A percentile compares a stretch with the other conserved stretches of the same genome.
Conservation (phyloP, 2,888 invertebrate species). For the Mesoligia furuncula region DNA sequence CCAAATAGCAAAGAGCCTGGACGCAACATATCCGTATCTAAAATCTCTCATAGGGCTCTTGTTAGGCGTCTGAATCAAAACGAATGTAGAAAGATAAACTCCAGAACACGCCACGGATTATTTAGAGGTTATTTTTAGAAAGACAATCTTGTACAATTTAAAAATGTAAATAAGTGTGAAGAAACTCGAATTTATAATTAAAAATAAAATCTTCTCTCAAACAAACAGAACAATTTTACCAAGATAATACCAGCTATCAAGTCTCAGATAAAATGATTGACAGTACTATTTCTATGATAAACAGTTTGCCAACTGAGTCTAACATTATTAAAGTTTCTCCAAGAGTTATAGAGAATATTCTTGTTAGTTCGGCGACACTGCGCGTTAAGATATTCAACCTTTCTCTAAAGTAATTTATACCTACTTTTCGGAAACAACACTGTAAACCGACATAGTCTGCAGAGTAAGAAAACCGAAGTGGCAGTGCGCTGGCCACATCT, state of each 20-base stretch:
- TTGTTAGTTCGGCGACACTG: constrained; percentile 49
- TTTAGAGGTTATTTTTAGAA: background rate
- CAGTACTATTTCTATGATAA: constrained; percentile 76
- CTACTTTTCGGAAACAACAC: too few species aligned
- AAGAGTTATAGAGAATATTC: constrained; percentile 67
- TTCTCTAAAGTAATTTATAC: constrained; percentile 32
- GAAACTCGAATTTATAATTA: background rate
- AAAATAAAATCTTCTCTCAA: constrained; percentile 2
- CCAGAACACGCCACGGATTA: background rate
- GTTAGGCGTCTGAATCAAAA: too few species aligned
- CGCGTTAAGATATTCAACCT: constrained; percentile 58
- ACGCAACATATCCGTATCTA: background rate
- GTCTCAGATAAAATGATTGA: constrained; percentile 65
- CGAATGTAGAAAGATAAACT: background rate
- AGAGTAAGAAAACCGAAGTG: too few species aligned
- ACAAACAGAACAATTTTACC: constrained; percentile 17
- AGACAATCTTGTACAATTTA: background rate
- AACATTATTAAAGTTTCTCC: constrained; percentile 71
- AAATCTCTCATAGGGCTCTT: background rate
- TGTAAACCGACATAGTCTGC: too few species aligned
- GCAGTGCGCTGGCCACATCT: too few species aligned
- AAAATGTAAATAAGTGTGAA: background rate
- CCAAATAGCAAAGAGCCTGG: background rate
- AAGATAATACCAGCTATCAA: constrained; percentile 48
- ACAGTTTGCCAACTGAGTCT: constrained; percentile 67